Conservation (phyloP, 2,113 vertebrate species). For the Sakesphorus luctuosus region DNA sequence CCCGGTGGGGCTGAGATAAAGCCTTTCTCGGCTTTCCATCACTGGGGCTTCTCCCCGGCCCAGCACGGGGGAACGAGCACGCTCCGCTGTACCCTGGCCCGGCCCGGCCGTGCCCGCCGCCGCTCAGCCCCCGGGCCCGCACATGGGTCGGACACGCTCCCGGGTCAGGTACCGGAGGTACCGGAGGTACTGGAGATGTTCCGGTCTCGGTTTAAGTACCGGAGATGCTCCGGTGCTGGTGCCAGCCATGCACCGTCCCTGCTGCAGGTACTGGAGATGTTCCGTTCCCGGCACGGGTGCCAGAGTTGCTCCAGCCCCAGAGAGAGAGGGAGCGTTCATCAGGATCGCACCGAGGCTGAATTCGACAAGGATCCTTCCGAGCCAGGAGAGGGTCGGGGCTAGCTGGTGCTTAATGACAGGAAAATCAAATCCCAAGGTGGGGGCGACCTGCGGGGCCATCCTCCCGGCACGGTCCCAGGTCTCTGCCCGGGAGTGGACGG, state of each 20-base stretch:
- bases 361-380: not conserved
- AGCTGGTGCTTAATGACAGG: not conserved
- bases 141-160: not conserved
- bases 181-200: too few species aligned
- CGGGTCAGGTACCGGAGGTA: not conserved
- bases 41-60: not conserved
- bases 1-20: not conserved
- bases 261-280: not conserved
- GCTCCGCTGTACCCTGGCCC: not conserved
- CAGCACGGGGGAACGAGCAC: not conserved
- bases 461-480: fast-evolving
- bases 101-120: not conserved
- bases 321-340: not conserved
- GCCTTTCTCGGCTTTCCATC: not conserved
- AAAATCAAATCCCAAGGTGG: not conserved
- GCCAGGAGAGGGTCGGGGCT: too few species aligned
- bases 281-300: not conserved
- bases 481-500: not conserved
- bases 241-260: not conserved
- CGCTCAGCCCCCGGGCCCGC: not conserved
- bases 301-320: not conserved
- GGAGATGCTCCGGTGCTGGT: too few species aligned
- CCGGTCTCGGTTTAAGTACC: too few species aligned
- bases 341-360: not conserved
- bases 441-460: not conserved